Conservation (phyloP, 2,888 invertebrate species). For the Xestoiulus laeticollis region DNA sequence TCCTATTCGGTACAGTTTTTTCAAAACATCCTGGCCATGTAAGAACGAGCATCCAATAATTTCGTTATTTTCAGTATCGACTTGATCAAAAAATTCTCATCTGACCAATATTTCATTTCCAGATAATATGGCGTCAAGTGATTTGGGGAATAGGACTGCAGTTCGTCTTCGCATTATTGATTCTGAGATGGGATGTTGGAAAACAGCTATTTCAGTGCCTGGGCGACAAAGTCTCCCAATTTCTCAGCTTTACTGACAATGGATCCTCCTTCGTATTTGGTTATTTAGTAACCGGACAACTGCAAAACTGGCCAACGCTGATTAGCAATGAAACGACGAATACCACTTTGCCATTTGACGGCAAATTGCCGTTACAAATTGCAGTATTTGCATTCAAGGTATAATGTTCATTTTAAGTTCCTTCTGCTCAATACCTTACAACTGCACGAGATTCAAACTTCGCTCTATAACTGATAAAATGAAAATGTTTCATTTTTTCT, state of each 20-base stretch:
- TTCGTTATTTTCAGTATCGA: background rate
- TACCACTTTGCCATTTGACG: constrained; percentile 34
- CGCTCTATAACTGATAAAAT: background rate
- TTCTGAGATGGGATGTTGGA: constrained; percentile 64
- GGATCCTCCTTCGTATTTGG: constrained; percentile 66
- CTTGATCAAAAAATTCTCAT: background rate
- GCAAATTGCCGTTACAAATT: constrained; percentile 53
- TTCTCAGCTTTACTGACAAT: constrained; percentile 64
- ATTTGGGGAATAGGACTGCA: constrained; percentile 66
- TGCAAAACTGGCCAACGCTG: background rate
- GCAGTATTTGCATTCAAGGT: constrained; percentile 67
- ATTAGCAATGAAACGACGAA: constrained; percentile 36
- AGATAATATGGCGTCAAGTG: constrained; percentile 64
- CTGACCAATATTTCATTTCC: background rate
- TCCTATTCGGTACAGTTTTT: constrained; percentile 73
- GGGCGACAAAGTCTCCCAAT: constrained; percentile 63
- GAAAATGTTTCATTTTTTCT: background rate
- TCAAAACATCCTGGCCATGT: constrained; percentile 71
- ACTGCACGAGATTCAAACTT: too few relatives aligned
- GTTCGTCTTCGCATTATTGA: constrained; percentile 65
- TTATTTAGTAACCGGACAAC: constrained; percentile 49
- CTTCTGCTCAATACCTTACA: too few relatives aligned
- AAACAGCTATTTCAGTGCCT: constrained; percentile 62
- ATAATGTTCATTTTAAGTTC: background rate
- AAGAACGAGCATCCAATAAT: constrained; percentile 55